Base-by-base conservation (phyloP, 2,797 vertebrate species). In the Garrulus glandarius region DNA sequence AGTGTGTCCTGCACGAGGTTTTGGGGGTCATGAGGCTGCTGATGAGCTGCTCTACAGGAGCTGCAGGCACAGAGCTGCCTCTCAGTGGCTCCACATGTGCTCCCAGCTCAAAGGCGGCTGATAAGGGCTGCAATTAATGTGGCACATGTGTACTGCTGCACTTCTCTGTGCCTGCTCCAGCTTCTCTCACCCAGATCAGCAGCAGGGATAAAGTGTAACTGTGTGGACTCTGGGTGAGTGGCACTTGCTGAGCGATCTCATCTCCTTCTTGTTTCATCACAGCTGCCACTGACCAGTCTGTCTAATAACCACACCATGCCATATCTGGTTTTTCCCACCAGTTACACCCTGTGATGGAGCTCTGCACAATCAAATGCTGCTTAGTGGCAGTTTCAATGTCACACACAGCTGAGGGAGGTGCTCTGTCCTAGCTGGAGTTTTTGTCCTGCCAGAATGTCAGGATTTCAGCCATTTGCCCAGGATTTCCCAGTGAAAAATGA, bases 11-110 rank as follows among this genome's bases (percentile, higher is more conserved):
- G 95, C 93, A 87, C 87, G 93, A 94, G 94, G 72, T 93, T 86
- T 67, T 86, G 65, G 88, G 93, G 71, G 92, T 96, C 91, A 96
- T 96, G 83, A 97, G 94, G 83, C 96, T 96, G 94, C 97, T 96
- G 96, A 93, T 95, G 97, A 97, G 89, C 94, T 96, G 71, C 84
- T 89, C 39, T 79, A 85, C 86, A 49, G 27, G 92, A 97, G 91
- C 96, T 91, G 91, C 67, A 95, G 93, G 83, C 85, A 74, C 52
- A 87, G 74, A 84, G 74, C 79, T 65, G 84, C 94, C 80, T 72
- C 37, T 88, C 69, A 49, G 60, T 10, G 55, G 60, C 44, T 23
- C 79, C 46, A 15, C 13, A 1, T 84, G 87, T 80, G 67, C 56
- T 53, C 29, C 4, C 15, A 91, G 89, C 76, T 49, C 80, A 60